Evolutionary conservation across 2,797 vertebrate genomes (phyloP), one percentile per base, ranked within the genome.

Genomic region (Carcharodon carcharias): DNA sequence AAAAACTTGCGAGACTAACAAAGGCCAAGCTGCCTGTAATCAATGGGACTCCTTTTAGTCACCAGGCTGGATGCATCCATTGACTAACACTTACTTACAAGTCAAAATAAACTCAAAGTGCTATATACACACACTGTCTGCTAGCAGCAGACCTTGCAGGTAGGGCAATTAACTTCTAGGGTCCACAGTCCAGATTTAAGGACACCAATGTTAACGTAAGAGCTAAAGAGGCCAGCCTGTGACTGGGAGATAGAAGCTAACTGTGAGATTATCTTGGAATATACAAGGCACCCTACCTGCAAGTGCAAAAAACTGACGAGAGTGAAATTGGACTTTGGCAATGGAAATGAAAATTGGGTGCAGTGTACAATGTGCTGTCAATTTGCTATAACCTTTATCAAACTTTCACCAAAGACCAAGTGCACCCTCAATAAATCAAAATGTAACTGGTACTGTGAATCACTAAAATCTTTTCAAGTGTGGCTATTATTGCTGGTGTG

Each of bases 241-340:
- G 58, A 92, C 31, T n/a, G 89, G 58, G 35, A n/a, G 31, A 65
- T 45, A 58, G 56, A 21, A 67, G 63, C n/a, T 65, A 65, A 93
- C 35, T 85, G 31, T 23, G 58, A 16, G 61, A 93, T 65, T 3
- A 93, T 65, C n/a, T 93, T 65, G 61, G n/a, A 93, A 67, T 45
- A 65, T 45, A 40, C 91, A 93, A 93, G 61, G 21, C 61, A 23
- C n/a, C n/a, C 61, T 65, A 93, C 14, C 63, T 40, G 61, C 61
- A 67, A 93, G 61, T 67, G 61, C 63, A 45, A 65, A 93, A 50
- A 63, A 65, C 21, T 23, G 91, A 45, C 45, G 61, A 63, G 61
- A 65, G n/a, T 40, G 61, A 93, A 91, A 93, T 40, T 93, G 91
- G n/a, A 40, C 40, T 65, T 67, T 93, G 91, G 8, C 91, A 65